Evolutionary conservation across 1,140 invertebrate genomes (phyloP).

Genomic region (Trichonephila inaurata): DNA sequence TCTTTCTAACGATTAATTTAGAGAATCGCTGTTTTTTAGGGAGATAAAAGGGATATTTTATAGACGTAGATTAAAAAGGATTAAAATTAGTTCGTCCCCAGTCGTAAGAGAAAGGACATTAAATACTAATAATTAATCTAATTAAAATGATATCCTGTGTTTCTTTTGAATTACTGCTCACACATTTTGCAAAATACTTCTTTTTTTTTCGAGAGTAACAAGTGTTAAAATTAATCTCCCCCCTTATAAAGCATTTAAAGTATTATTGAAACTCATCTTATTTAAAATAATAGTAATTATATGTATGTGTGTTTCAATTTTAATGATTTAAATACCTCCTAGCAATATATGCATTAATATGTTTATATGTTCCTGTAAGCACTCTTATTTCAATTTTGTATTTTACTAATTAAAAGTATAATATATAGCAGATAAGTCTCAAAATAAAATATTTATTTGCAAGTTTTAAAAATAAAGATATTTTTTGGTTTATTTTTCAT

Average conservation of each 20-base stretch:
- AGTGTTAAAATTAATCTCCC: not conserved
- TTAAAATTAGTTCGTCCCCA: not conserved
- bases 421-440: too few species aligned
- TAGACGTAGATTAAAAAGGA: constrained; percentile 27
- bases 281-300: not conserved
- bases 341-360: too few species aligned
- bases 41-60: constrained; percentile 16
- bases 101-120: not conserved
- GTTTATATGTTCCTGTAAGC: too few species aligned
- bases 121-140: not conserved
- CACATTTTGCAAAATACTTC: not conserved
- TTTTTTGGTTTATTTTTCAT: too few species aligned
- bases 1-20: not conserved
- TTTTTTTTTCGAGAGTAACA: not conserved
- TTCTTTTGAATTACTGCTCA: not conserved
- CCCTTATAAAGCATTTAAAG: not conserved
- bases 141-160: not conserved
- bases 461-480: too few species aligned
- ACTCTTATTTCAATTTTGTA: too few species aligned
- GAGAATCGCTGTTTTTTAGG: not conserved
- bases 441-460: too few species aligned
- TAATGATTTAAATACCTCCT: too few species aligned
- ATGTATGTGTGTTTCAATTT: not conserved
- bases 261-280: not conserved
- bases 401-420: too few species aligned